Evolutionary conservation across 2,888 invertebrate species (phyloP).

Genomic region (Eupelmus urozonus): DNA sequence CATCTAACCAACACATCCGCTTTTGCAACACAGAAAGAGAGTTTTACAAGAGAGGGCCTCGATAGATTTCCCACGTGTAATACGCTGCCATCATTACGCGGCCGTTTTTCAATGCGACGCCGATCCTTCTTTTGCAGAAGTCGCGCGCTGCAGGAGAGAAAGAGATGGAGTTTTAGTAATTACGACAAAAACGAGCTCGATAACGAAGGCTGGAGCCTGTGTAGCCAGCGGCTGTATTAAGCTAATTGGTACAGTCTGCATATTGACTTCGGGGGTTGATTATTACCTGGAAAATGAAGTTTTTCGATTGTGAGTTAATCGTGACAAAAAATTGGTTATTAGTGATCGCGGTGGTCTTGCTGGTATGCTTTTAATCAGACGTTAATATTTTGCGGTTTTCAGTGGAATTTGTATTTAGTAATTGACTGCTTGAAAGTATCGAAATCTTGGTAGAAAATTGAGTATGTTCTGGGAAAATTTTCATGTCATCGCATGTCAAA

Average conservation of each 20-base stretch:
- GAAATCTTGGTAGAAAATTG: too few species aligned
- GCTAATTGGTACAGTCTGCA: too few species aligned
- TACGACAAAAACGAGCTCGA: conserved; percentile 9
- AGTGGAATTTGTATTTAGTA: too few species aligned
- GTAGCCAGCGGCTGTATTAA: too few species aligned
- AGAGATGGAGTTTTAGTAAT: conserved; percentile 25
- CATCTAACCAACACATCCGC: conserved; percentile 49
- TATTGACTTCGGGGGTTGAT: too few species aligned
- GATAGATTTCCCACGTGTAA: conserved; percentile 53
- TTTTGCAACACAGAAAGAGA: conserved; percentile 44
- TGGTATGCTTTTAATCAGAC: too few species aligned
- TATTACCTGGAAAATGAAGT: too few species aligned
- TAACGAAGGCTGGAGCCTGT: background rate
- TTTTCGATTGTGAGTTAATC: too few species aligned
- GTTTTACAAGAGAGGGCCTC: conserved; percentile 29
- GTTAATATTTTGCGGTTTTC: too few species aligned
- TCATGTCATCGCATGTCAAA: too few species aligned
- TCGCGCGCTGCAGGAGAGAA: conserved; percentile 4
- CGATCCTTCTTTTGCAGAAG: conserved; percentile 18
- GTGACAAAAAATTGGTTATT: background rate
- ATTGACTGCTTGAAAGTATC: too few species aligned
- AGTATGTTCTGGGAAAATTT: too few species aligned
- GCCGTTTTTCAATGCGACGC: conserved; percentile 41
- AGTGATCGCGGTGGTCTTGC: background rate
- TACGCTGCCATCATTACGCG: conserved; percentile 31